phyloP scores from a whole-genome alignment of 2,797 vertebrate species.

The Sphenopsis melanotis region DNA sequence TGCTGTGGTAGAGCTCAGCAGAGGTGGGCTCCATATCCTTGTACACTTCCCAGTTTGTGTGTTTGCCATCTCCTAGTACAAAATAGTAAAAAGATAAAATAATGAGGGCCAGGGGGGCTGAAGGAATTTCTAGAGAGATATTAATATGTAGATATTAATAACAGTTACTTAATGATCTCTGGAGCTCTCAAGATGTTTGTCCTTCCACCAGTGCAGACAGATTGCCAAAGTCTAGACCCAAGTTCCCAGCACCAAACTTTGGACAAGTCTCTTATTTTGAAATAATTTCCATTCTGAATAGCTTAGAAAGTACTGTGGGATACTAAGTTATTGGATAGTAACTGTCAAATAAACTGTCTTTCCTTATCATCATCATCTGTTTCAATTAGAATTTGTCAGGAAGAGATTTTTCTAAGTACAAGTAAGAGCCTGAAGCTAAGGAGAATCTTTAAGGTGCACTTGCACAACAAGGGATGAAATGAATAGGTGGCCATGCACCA shows the following conservation, averaged over 20 bases:
- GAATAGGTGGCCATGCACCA: background rate
- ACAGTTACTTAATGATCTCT: background rate
- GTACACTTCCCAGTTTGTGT: background rate
- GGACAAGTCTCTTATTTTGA: background rate
- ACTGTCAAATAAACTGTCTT: background rate
- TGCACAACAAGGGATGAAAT: background rate
- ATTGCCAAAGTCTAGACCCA: background rate
- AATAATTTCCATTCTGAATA: background rate
- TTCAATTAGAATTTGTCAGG: background rate
- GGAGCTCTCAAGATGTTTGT: background rate
- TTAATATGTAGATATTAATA: background rate
- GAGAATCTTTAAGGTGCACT: background rate
- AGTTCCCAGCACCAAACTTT: background rate
- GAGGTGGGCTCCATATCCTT: accelerated
- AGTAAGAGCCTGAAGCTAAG: background rate
- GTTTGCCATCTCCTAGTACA: background rate
- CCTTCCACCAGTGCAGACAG: background rate
- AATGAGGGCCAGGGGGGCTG: accelerated
- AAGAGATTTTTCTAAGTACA: background rate
- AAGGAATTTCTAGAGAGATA: background rate
- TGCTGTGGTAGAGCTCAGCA: background rate
- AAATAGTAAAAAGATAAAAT: background rate
- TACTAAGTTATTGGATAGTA: background rate
- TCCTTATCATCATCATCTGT: background rate
- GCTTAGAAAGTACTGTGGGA: background rate